Conservation (phyloP, 2,797 vertebrate genomes). For the Liasis olivaceus region DNA sequence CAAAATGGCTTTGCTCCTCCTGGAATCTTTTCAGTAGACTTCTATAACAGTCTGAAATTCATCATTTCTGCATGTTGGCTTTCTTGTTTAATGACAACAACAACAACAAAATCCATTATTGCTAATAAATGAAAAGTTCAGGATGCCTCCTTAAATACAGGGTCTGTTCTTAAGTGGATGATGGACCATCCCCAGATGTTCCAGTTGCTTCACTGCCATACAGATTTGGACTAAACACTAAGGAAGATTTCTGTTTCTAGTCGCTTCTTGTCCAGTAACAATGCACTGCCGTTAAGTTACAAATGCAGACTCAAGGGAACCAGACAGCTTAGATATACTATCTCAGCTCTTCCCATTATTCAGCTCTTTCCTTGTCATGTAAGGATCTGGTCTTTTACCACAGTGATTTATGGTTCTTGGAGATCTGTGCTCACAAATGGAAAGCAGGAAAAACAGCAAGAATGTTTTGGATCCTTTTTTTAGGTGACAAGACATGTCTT, state of each 20-base stretch:
- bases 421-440: neutral
- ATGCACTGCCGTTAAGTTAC: neutral
- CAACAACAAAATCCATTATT: neutral
- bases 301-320: neutral
- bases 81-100: neutral
- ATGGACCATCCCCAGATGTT: neutral
- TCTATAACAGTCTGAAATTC: neutral
- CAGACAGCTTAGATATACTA: neutral
- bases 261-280: neutral
- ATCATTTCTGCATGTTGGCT: neutral
- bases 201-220: neutral
- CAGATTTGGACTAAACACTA: neutral
- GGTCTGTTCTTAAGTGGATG: neutral
- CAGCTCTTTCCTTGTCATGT: neutral
- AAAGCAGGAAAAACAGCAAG: neutral
- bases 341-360: neutral
- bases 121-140: neutral
- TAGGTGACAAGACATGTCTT: neutral
- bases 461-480: neutral
- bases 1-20: neutral
- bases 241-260: neutral
- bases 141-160: neutral
- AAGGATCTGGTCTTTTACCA: neutral
- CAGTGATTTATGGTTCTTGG: neutral
- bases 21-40: neutral